A percentile compares a stretch with the other conserved stretches of the same genome.
Conservation (phyloP, 2,113 vertebrate genomes). For the Larimichthys polyactis region DNA sequence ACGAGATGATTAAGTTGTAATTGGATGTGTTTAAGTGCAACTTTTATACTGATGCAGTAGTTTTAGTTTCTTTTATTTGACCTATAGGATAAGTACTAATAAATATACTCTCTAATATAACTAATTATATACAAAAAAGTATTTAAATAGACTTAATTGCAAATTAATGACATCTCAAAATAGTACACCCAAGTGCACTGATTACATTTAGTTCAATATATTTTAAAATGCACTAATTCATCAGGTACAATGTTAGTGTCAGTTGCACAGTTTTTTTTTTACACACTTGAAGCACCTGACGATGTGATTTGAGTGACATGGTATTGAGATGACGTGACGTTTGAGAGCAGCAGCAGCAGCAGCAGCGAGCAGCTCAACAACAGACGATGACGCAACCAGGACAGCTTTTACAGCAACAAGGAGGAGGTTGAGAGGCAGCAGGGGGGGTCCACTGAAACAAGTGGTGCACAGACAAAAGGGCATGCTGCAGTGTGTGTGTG, state of each 20-base stretch:
- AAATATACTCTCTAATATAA: background rate
- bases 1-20: background rate
- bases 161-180: background rate
- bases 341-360: background rate
- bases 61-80: too few species aligned
- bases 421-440: constrained; percentile 36
- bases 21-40: background rate
- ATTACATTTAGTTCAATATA: background rate
- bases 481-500: constrained; percentile 30
- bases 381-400: constrained; percentile 50
- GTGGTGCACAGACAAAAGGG: constrained; percentile 67
- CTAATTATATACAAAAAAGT: background rate
- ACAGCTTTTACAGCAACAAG: constrained; percentile 43
- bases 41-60: background rate
- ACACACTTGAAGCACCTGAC: background rate
- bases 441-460: constrained; percentile 39
- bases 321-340: background rate
- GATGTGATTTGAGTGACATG: background rate
- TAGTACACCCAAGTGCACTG: background rate
- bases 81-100: background rate
- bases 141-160: background rate
- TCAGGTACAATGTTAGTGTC: background rate
- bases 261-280: background rate
- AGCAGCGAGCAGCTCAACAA: constrained; percentile 14
- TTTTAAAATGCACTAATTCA: background rate